Base-by-base conservation (phyloP, 2,113 vertebrate species). In the Petroica traversi region DNA sequence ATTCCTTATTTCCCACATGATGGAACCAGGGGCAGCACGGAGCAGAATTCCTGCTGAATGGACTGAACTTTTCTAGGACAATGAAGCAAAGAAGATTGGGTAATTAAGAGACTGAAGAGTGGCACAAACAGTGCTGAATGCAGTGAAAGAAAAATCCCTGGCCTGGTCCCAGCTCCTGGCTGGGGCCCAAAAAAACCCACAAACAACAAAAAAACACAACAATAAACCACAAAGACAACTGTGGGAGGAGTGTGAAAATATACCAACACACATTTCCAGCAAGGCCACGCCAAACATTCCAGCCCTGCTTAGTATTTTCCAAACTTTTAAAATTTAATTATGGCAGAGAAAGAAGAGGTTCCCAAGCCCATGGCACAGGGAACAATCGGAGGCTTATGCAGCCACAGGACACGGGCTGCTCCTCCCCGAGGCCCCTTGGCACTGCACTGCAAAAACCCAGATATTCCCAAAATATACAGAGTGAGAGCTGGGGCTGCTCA, bases 101-200 rank as follows among this genome's bases (percentile, higher is more conserved):
- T 91, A 95, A 95, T 93, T 82, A 90, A 88, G 81, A 95, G 58
- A 79, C 68, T 34, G 33, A 67, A 94, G 88, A 95, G 90, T 49
- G 69, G 91, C 77, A 80, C 64, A 92, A 91, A 93, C 51, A 88
- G 91, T 36, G 0, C 41, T 74, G 95, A 93, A 88, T 46, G 73
- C 55, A 77, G 34, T n/a, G 76, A 91, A 92, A 96, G 93, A 95
- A 95, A 92, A 97, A 83, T 58, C 74, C 92, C 82, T 49, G 92
- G 92, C 89, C 1, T 23, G n/a, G 52, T 66, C 94, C 77, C 90
- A 96, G 94, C 67, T 41, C 14, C 48, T 91, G 90, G 92, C 85
- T 49, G 52, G 33, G 29, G 5, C 74, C 92, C 93, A 92, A 85
- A 58, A 61, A 84, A 72, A 78, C 36, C 95, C 93, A 91, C 94